Percentiles rank a stretch among this genome's conserved stretches.
Conservation (phyloP, 2,113 vertebrate genomes). For the Leptobrachium ailaonicum region DNA sequence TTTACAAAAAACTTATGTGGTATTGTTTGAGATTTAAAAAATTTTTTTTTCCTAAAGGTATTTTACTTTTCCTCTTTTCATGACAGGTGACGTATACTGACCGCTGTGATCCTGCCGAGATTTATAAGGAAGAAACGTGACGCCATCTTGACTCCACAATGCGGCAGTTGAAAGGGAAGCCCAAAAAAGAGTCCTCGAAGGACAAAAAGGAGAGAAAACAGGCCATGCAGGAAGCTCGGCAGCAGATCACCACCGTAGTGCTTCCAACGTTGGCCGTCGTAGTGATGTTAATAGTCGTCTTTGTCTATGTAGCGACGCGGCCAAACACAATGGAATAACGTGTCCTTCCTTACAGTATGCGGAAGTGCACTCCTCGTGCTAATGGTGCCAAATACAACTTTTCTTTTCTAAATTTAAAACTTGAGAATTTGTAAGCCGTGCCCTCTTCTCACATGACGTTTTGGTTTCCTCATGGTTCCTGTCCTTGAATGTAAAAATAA, state of each 20-base stretch:
- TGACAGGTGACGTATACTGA: too few species aligned
- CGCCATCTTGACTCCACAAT: constrained; percentile 63
- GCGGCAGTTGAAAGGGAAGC: constrained; percentile 97
- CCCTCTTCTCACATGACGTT: constrained; percentile 56
- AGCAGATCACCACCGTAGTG: constrained; percentile 89
- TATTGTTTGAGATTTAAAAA: too few species aligned
- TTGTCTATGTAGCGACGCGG: constrained; percentile 92
- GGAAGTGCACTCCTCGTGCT: constrained; percentile 27
- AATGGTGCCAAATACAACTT: constrained; percentile 54
- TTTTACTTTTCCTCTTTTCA: too few species aligned
- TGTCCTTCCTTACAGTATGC: neutral
- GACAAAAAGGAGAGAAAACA: constrained; percentile 97
- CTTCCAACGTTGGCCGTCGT: constrained; percentile 86
- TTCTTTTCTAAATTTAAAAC: constrained; percentile 41
- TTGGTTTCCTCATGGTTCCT: constrained; percentile 60
- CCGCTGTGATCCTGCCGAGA: too few species aligned
- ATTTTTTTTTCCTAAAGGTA: too few species aligned
- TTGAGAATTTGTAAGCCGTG: constrained; percentile 50
- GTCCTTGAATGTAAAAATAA: constrained; percentile 61
- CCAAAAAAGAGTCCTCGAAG: constrained; percentile 93
- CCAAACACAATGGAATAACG: constrained; percentile 79
- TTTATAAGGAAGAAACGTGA: too few species aligned
- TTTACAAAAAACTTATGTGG: too few species aligned
- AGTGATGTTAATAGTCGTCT: constrained; percentile 87
- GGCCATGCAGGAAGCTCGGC: constrained; percentile 94